These are phyloP conservation scores for Eciton burchellii DNA, from an alignment of 1,140 invertebrate species.

Conservation along the genomic window DNA sequence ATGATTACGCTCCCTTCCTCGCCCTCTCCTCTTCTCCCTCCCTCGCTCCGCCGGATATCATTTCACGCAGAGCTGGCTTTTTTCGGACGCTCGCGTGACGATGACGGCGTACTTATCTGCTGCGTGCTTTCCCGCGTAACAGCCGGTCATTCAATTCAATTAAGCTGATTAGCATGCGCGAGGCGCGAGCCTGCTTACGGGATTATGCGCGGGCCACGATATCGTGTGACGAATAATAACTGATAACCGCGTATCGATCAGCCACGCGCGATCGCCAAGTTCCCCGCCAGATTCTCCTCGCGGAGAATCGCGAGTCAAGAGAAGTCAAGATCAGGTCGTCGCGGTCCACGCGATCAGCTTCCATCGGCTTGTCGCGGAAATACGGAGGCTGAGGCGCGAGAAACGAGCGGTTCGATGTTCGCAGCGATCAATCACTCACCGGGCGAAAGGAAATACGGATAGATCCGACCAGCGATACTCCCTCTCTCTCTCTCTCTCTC, in stretches of 20 bases:
- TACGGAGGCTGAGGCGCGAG: constrained; percentile 24
- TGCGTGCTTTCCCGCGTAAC: constrained; percentile 1
- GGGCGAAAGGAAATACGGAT: constrained; percentile 42
- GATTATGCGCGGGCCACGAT: neutral
- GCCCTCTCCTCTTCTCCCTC: no score
- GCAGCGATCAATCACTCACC: constrained; percentile 49
- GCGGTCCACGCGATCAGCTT: neutral
- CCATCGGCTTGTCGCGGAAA: constrained; percentile 4
- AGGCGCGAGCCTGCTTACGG: neutral
- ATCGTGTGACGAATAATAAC: constrained; percentile 11
- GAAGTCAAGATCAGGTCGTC: neutral
- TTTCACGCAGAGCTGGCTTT: constrained; percentile 20
- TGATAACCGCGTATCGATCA: neutral
- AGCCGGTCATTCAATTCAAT: constrained; percentile 40
- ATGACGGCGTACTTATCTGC: constrained; percentile 29
- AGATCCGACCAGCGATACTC: constrained; percentile 52
- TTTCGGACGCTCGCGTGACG: constrained; percentile 41
- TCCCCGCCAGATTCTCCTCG: neutral
- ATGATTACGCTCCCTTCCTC: no score
- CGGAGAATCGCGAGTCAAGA: neutral
- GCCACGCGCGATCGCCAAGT: neutral
- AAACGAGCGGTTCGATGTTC: constrained; percentile 44
- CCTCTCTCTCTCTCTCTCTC: no score
- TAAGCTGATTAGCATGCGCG: constrained; percentile 41
- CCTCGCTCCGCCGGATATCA: neutral